A percentile compares a stretch with the other conserved stretches of the same genome.
Evolutionary conservation across 2,888 invertebrate species (phyloP).

Genomic region (Isoperla grammatica): DNA sequence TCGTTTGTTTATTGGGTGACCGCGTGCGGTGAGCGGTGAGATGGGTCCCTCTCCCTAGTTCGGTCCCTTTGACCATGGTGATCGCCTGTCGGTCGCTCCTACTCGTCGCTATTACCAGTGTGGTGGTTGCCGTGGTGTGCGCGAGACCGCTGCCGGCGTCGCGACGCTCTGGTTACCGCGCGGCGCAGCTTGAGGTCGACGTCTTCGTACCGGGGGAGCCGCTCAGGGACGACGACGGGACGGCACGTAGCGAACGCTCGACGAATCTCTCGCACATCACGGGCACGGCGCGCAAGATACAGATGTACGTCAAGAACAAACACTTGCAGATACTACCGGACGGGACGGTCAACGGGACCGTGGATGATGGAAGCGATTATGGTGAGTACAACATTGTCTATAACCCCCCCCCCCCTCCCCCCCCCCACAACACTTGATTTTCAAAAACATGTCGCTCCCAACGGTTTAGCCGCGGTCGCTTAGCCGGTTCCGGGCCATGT

Average conservation of each 20-base stretch:
- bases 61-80: slow-evolving; percentile 3
- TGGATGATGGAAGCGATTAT: slow-evolving; percentile 72
- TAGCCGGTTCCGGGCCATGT: too few relatives aligned
- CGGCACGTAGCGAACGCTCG: slow-evolving; percentile 65
- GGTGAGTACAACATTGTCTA: slow-evolving; percentile 60
- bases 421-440: too few relatives aligned
- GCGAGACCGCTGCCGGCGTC: neutral
- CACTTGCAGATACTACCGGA: slow-evolving; percentile 77
- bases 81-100: slow-evolving; percentile 4
- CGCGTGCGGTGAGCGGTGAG: neutral
- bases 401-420: neutral
- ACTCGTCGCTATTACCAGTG: slow-evolving; percentile 3
- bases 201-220: too few relatives aligned
- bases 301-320: slow-evolving; percentile 78
- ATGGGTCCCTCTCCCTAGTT: neutral
- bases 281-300: slow-evolving; percentile 72
- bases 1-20: too few relatives aligned
- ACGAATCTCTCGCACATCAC: slow-evolving; percentile 76
- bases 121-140: slow-evolving; percentile 1
- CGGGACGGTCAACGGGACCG: slow-evolving; percentile 80
- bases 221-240: slow-evolving; percentile 32
- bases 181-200: too few relatives aligned
- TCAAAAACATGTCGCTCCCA: too few relatives aligned
- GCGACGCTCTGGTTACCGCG: neutral
- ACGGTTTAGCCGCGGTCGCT: too few relatives aligned